Percentiles rank a stretch among this genome's conserved stretches.
These are phyloP conservation scores for Oxyruncus cristatus DNA, from an alignment of 2,113 vertebrate species.

Conservation along the genomic window DNA sequence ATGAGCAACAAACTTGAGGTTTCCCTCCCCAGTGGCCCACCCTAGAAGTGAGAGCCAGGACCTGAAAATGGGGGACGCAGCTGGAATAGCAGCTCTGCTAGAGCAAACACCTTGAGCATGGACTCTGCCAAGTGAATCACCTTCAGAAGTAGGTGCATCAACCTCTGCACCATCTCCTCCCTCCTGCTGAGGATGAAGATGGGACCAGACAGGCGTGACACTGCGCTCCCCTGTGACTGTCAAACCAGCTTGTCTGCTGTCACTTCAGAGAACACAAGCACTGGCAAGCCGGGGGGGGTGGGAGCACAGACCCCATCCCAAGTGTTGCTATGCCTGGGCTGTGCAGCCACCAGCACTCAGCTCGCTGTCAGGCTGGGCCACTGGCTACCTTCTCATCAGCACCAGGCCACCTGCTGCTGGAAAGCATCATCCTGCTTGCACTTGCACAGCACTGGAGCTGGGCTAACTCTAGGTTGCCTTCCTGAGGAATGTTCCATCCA, in stretches of 20 bases:
- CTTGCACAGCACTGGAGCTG: not conserved
- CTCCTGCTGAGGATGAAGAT: not conserved
- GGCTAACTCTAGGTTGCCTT: not conserved
- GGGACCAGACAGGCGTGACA: not conserved
- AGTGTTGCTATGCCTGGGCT: not conserved
- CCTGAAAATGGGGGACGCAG: not conserved
- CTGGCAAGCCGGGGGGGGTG: not conserved
- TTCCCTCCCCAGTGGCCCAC: not conserved
- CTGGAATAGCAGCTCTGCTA: not conserved
- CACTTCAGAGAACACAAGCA: not conserved
- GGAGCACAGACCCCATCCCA: not conserved
- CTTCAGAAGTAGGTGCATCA: not conserved
- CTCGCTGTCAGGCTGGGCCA: not conserved
- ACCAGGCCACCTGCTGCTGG: not conserved
- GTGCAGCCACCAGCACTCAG: not conserved
- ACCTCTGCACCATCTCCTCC: not conserved
- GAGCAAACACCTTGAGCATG: not conserved
- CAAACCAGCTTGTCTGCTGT: not conserved
- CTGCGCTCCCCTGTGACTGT: not conserved
- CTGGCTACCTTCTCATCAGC: no score
- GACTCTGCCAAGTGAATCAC: rapidly evolving
- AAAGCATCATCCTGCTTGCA: not conserved
- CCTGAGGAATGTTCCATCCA: not conserved
- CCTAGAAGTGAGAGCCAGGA: not conserved
- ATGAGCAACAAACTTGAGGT: not conserved